Percentiles rank a stretch among this genome's conserved stretches.
Evolutionary conservation across 2,888 invertebrate genomes (phyloP).

Genomic region (Drosophila nigricruria): DNA sequence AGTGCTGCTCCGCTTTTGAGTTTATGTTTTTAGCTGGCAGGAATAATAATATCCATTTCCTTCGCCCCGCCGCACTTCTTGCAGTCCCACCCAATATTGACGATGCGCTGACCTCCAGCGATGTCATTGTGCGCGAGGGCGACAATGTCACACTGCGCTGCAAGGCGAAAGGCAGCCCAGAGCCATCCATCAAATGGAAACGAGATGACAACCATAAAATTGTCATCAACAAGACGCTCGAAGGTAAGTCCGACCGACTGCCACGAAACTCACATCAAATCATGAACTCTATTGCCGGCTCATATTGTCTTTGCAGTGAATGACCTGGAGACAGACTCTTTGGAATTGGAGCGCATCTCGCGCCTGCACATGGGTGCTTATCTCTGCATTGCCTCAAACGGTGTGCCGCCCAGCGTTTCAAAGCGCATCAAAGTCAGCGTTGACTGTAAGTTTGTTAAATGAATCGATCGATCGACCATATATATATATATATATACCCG

Average conservation of each 20-base stretch:
- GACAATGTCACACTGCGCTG: slow-evolving; percentile 95
- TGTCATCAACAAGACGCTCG: slow-evolving; percentile 92
- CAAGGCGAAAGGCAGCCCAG: slow-evolving; percentile 95
- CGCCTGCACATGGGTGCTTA: slow-evolving; percentile 96
- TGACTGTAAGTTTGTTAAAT: slow-evolving; percentile 92
- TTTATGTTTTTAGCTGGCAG: slow-evolving; percentile 55
- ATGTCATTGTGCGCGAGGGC: slow-evolving; percentile 95
- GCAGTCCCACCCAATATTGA: slow-evolving; percentile 96
- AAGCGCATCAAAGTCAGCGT: slow-evolving; percentile 97
- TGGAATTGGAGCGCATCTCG: slow-evolving; percentile 94
- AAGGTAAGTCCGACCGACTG: slow-evolving; percentile 86
- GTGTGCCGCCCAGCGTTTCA: slow-evolving; percentile 95
- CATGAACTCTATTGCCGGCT: slow-evolving; percentile 13
- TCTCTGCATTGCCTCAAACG: slow-evolving; percentile 94
- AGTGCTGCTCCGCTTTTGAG: slow-evolving; percentile 41
- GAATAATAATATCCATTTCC: slow-evolving; percentile 50
- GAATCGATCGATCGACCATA: not conserved
- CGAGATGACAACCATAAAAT: slow-evolving; percentile 95
- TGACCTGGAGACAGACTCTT: slow-evolving; percentile 93
- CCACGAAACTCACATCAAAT: slow-evolving; percentile 8
- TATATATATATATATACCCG: too few species aligned
- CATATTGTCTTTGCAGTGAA: slow-evolving; percentile 86
- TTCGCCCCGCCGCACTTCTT: slow-evolving; percentile 81
- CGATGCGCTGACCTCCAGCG: slow-evolving; percentile 95
- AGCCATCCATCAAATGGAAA: slow-evolving; percentile 96